phyloP scores from a whole-genome alignment of 35 echinoderm and acorn worm genomes.

The Anneissia japonica region DNA sequence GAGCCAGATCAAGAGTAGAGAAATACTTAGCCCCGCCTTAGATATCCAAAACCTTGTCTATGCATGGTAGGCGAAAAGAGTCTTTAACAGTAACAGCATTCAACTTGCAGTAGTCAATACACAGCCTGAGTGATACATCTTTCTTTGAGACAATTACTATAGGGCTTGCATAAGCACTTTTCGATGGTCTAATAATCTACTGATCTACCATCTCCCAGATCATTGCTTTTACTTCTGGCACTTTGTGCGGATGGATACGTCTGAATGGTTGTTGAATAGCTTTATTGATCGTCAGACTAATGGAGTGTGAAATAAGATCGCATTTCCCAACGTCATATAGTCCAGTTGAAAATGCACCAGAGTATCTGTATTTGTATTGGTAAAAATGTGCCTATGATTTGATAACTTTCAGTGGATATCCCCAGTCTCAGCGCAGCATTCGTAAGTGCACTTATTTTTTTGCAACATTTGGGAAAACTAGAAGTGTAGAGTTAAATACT shows the following conservation, averaged over 20 bases:
- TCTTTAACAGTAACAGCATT: slow-evolving; percentile 49
- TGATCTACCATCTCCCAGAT: slow-evolving; percentile 46
- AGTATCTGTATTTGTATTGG: not conserved
- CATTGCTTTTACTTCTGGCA: slow-evolving; percentile 24
- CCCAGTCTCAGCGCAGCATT: too few species aligned
- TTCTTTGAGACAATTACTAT: slow-evolving; percentile 49
- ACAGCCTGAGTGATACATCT: slow-evolving; percentile 35
- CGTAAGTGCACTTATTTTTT: too few species aligned
- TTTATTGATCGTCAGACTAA: slow-evolving; percentile 2
- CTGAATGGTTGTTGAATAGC: slow-evolving; percentile 39
- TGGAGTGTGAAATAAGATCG: slow-evolving; percentile 44
- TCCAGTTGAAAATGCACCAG: slow-evolving; percentile 2
- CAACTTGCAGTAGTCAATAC: slow-evolving; percentile 58
- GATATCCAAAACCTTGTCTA: slow-evolving; percentile 35
- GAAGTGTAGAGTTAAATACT: too few species aligned
- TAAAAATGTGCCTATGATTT: too few species aligned
- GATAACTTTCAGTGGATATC: too few species aligned
- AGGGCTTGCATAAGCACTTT: slow-evolving; percentile 63
- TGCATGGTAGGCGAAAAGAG: slow-evolving; percentile 52
- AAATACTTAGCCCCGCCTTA: slow-evolving; percentile 58
- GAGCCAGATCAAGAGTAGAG: slow-evolving; percentile 43
- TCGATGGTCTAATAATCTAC: slow-evolving; percentile 40
- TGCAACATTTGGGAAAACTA: too few species aligned
- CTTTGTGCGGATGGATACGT: slow-evolving; percentile 33
- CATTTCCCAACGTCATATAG: slow-evolving; percentile 41